These are phyloP conservation scores for Hylaeus volcanicus DNA, from an alignment of 1,140 invertebrate species.

Conservation along the genomic window DNA sequence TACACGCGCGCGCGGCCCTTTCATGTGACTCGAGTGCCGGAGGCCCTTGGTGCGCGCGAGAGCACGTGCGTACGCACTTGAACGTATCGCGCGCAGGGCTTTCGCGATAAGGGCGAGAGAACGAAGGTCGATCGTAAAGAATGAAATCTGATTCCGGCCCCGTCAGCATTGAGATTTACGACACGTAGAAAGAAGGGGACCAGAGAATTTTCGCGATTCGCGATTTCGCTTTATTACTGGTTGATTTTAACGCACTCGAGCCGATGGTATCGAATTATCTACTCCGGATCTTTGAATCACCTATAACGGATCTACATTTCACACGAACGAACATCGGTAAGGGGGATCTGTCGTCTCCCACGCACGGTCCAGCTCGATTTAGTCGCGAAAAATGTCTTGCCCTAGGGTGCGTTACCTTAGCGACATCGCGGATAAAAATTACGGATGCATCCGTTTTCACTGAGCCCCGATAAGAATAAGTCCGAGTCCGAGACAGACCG, in stretches of 20 bases:
- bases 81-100: slow-evolving; percentile 33
- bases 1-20: slow-evolving; percentile 29
- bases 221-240: slow-evolving; percentile 4
- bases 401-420: slow-evolving; percentile 2
- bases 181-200: neutral
- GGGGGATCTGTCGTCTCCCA: neutral
- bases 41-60: slow-evolving; percentile 35
- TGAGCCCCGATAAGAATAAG: slow-evolving; percentile 51
- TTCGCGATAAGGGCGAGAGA: slow-evolving; percentile 64
- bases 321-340: slow-evolving; percentile 39
- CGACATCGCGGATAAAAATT: neutral
- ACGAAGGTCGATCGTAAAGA: slow-evolving; percentile 58
- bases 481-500: slow-evolving; percentile 29
- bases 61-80: slow-evolving; percentile 34
- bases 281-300: slow-evolving; percentile 24
- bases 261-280: slow-evolving; percentile 1
- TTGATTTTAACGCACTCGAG: slow-evolving; percentile 21
- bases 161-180: slow-evolving; percentile 27
- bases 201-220: neutral
- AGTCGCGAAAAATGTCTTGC: slow-evolving; percentile 14
- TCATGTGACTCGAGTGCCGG: slow-evolving; percentile 31
- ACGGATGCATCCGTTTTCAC: slow-evolving; percentile 26
- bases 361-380: slow-evolving; percentile 18
- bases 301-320: slow-evolving; percentile 18
- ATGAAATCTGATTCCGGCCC: slow-evolving; percentile 48